phyloP scores from a whole-genome alignment of 2,797 vertebrate genomes.

The Sebastes dallii region DNA sequence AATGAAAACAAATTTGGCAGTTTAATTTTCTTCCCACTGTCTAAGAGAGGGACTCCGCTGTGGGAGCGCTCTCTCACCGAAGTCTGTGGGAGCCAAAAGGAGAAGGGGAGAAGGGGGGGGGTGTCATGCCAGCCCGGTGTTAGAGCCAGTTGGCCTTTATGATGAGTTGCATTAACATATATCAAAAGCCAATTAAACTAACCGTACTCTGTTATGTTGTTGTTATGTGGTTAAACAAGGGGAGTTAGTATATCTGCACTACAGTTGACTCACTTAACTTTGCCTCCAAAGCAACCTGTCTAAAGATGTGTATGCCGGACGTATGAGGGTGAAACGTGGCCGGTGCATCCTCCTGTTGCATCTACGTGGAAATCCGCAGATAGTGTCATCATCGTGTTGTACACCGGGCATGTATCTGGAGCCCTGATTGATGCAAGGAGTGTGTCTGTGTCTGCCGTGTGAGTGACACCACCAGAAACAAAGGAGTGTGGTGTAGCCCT shows the following conservation, averaged over 20 bases:
- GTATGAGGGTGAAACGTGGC: background rate
- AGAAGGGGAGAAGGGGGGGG: conserved; percentile 3
- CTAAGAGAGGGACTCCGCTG: conserved; percentile 77
- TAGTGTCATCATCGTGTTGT: conserved; percentile 39
- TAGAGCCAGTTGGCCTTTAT: conserved; percentile 78
- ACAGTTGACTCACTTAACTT: conserved; percentile 42
- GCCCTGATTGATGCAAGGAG: conserved; percentile 78
- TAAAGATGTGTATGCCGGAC: background rate
- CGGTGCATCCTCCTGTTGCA: conserved; percentile 1
- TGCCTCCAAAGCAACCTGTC: conserved; percentile 59
- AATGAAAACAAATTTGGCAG: conserved; percentile 88
- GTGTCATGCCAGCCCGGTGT: conserved; percentile 66
- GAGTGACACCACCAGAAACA: conserved; percentile 80
- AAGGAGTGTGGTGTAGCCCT: conserved; percentile 72
- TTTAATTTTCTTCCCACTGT: conserved; percentile 89
- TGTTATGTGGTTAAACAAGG: conserved; percentile 74
- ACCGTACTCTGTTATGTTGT: conserved; percentile 73
- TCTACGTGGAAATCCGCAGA: conserved; percentile 38
- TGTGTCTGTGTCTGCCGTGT: conserved; percentile 73
- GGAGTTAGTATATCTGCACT: conserved; percentile 61
- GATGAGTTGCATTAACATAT: conserved; percentile 83
- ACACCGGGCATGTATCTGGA: conserved; percentile 60
- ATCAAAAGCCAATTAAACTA: conserved; percentile 86
- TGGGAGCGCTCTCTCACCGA: conserved; percentile 64
- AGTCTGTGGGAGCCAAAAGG: conserved; percentile 73